Evolutionary conservation across 2,113 vertebrate genomes (phyloP).

Genomic region (Aptenodytes forsteri): DNA sequence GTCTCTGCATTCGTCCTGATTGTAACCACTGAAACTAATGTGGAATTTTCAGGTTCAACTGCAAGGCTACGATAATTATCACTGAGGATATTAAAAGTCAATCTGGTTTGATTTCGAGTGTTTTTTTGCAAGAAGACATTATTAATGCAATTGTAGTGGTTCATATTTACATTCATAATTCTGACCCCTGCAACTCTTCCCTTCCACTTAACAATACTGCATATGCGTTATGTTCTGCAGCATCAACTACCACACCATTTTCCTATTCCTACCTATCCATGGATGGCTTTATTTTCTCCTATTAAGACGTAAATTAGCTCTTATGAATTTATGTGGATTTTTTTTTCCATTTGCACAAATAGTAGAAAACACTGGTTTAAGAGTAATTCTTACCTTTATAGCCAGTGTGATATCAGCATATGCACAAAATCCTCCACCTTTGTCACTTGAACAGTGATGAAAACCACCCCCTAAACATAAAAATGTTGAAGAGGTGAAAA

Average conservation of each 20-base stretch:
- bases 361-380: background rate
- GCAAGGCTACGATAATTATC: background rate
- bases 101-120: background rate
- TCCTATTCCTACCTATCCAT: background rate
- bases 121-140: background rate
- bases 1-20: background rate
- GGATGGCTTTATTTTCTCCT: background rate
- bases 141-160: background rate
- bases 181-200: background rate
- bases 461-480: slow-evolving; percentile 90
- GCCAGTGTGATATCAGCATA: slow-evolving; percentile 94
- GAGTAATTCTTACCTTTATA: slow-evolving; percentile 83
- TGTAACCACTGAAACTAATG: background rate
- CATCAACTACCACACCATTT: background rate
- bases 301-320: background rate
- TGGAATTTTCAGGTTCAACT: background rate
- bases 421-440: slow-evolving; percentile 94
- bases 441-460: slow-evolving; percentile 94
- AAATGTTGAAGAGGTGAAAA: background rate
- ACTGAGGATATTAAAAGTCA: background rate
- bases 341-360: background rate
- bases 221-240: background rate
- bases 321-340: background rate
- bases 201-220: background rate
- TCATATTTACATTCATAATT: background rate